Conservation (phyloP, 2,797 vertebrate genomes). For the Taeniopygia guttata region DNA sequence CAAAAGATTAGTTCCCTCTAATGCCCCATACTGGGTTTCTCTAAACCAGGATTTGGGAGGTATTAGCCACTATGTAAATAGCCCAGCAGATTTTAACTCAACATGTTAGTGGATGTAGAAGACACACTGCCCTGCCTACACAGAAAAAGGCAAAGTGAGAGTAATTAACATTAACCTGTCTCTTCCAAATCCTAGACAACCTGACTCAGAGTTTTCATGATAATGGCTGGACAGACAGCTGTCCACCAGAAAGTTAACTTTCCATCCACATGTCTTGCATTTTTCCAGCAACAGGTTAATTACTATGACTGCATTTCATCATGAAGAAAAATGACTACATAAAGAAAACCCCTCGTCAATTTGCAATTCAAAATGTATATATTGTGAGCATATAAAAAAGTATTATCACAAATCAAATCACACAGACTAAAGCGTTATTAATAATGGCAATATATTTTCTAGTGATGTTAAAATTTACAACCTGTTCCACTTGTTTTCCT, state of each 20-base stretch:
- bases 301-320: not conserved
- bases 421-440: not conserved
- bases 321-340: not conserved
- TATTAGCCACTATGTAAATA: conserved; percentile 7
- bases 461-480: not conserved
- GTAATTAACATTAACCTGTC: not conserved
- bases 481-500: not conserved
- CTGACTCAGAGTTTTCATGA: not conserved
- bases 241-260: not conserved
- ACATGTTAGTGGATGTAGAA: not conserved
- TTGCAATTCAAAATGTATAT: not conserved
- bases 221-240: not conserved
- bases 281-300: not conserved
- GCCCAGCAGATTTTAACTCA: not conserved
- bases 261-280: not conserved
- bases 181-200: not conserved
- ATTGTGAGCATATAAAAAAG: not conserved
- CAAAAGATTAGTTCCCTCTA: conserved; percentile 15
- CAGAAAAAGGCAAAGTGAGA: not conserved
- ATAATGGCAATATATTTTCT: not conserved
- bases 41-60: conserved; percentile 32
- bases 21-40: not conserved
- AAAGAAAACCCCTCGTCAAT: not conserved
- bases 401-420: not conserved
- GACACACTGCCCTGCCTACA: not conserved